Evolutionary conservation across 1,140 invertebrate species (phyloP).

Genomic region (Araneus ventricosus): DNA sequence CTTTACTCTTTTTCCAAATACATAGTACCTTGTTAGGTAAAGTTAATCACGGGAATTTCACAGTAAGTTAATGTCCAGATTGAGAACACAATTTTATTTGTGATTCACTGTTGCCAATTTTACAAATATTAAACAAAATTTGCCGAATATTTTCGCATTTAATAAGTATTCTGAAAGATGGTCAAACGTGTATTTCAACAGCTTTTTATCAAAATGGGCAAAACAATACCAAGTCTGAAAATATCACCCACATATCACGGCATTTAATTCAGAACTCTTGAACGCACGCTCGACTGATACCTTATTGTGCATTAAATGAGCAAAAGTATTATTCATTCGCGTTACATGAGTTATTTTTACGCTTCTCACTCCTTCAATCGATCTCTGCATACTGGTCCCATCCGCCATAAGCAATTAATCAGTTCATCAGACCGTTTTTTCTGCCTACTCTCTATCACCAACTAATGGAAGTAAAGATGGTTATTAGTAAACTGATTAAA

Average conservation of each 20-base stretch:
- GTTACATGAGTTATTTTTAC: conserved; percentile 21
- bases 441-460: conserved; percentile 44
- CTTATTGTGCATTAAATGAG: background rate
- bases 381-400: conserved; percentile 31
- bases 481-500: conserved; percentile 74
- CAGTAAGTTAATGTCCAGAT: too few species aligned
- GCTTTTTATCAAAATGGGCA: background rate
- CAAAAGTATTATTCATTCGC: background rate
- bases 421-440: conserved; percentile 69
- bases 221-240: background rate
- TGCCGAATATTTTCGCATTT: too few species aligned
- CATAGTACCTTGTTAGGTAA: too few species aligned
- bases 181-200: background rate
- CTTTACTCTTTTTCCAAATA: too few species aligned
- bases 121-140: too few species aligned
- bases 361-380: background rate
- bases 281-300: background rate
- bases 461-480: conserved; percentile 73
- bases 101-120: too few species aligned
- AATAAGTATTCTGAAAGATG: too few species aligned
- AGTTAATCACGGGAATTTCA: too few species aligned
- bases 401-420: conserved; percentile 66
- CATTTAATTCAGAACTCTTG: conserved; percentile 6
- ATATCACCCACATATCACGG: background rate
- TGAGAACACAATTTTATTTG: too few species aligned